A percentile compares a stretch with the other conserved stretches of the same genome.
Conservation (phyloP, 2,888 invertebrate species). For the Pyralis farinalis region DNA sequence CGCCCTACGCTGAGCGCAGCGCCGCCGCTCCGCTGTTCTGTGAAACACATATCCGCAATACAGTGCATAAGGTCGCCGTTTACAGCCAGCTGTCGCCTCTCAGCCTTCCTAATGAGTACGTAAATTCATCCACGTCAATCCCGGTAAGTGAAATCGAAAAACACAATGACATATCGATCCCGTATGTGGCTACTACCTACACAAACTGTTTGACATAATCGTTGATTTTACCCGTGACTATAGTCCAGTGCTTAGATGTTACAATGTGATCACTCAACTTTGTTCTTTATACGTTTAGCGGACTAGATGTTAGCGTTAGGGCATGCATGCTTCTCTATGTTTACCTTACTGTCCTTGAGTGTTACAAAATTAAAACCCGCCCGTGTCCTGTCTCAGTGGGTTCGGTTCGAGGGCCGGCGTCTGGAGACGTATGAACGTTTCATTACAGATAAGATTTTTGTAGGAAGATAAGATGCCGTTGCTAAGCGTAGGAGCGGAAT, state of each 20-base stretch:
- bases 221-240: slow-evolving; percentile 39
- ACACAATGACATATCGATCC: slow-evolving; percentile 14
- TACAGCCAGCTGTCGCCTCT: slow-evolving; percentile 34
- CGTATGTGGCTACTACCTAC: slow-evolving; percentile 30
- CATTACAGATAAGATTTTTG: slow-evolving; percentile 68
- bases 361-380: slow-evolving; percentile 47
- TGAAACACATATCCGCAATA: slow-evolving; percentile 37
- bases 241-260: slow-evolving; percentile 60
- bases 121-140: slow-evolving; percentile 37
- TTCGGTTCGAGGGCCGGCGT: slow-evolving; percentile 42
- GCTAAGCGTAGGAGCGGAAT: slow-evolving; percentile 69
- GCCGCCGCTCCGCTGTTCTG: slow-evolving; percentile 16
- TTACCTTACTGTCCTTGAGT: slow-evolving; percentile 54
- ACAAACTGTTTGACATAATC: slow-evolving; percentile 31
- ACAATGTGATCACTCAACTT: slow-evolving; percentile 43
- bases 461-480: slow-evolving; percentile 71
- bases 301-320: slow-evolving; percentile 68
- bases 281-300: slow-evolving; percentile 43
- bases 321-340: slow-evolving; percentile 73
- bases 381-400: slow-evolving; percentile 47
- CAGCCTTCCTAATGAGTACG: slow-evolving; percentile 35
- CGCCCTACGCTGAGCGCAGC: slow-evolving; percentile 23
- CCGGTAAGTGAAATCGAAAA: slow-evolving; percentile 52
- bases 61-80: slow-evolving; percentile 37
- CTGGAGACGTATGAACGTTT: slow-evolving; percentile 55